A percentile compares a stretch with the other conserved stretches of the same genome.
Evolutionary conservation across 2,113 vertebrate species (phyloP).

Genomic region (Syngnathus floridae): DNA sequence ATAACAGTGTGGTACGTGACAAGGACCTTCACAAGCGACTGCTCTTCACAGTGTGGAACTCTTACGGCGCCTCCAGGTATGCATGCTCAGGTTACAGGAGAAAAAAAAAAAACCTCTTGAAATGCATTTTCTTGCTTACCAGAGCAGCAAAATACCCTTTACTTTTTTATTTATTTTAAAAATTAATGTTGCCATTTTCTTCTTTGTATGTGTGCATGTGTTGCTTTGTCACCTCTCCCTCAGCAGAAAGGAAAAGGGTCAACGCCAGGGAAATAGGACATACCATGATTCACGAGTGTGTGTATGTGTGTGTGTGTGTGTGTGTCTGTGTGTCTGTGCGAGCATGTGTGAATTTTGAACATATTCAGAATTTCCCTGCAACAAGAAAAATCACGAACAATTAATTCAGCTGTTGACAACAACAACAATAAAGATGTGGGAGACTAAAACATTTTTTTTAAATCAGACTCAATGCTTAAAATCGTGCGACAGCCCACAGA

Average conservation of each 20-base stretch:
- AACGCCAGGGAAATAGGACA: slow-evolving; percentile 28
- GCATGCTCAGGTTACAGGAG: background rate
- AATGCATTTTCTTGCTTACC: background rate
- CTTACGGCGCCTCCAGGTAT: slow-evolving; percentile 74
- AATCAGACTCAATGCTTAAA: too few relatives aligned
- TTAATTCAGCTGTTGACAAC: too few relatives aligned
- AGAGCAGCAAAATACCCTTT: background rate
- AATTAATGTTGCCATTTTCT: slow-evolving; percentile 29
- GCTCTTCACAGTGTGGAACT: slow-evolving; percentile 82
- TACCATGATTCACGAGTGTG: too few relatives aligned
- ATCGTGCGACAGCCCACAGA: too few relatives aligned
- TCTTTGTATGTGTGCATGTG: slow-evolving; percentile 3
- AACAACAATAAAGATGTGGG: too few relatives aligned
- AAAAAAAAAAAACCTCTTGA: too few relatives aligned
- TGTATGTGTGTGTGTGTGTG: too few relatives aligned
- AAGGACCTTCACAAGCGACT: slow-evolving; percentile 78
- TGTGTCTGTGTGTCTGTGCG: too few relatives aligned
- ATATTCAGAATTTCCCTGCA: too few relatives aligned
- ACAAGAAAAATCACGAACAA: too few relatives aligned
- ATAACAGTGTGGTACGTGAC: slow-evolving; percentile 70
- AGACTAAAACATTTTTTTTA: too few relatives aligned
- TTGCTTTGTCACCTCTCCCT: slow-evolving; percentile 28
- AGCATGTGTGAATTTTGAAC: too few relatives aligned
- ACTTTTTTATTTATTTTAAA: slow-evolving; percentile 17
- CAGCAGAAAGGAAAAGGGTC: slow-evolving; percentile 43